Base-by-base conservation (phyloP, 1,140 invertebrate species). In the Phymorhynchus buccinoides region DNA sequence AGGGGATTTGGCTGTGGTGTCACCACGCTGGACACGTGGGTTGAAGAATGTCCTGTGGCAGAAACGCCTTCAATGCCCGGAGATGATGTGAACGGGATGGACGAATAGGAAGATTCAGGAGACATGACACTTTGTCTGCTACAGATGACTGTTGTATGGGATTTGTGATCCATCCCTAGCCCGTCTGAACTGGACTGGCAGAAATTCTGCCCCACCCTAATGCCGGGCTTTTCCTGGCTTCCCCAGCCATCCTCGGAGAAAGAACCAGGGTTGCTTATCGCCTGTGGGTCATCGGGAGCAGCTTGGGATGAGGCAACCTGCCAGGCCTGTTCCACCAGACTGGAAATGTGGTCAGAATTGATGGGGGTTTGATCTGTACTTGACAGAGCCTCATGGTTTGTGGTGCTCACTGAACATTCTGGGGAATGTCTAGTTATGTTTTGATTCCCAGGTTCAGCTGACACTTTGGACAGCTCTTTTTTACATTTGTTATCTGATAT, bases 271-370 rank as follows among this genome's bases (percentile, higher is more conserved):
- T 27, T 41, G 37, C 16, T 75, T 16, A 75, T 1, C 0, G 37
- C 44, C 18, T n/a, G 39, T 9, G n/a, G 42, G 14, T 32, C 44
- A 2, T 22, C 41, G 22, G 77, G 27, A n/a, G 3, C 6, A 7
- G 6, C 16, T 9, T 79, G 42, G n/a, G 42, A 16, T 4, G 41
- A 2, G n/a, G 41, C 42, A 52, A n/a, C 27, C 3, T 22, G 44
- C 42, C 77, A 79, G 6, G 44, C 77, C 44, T 79, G 77, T 3
- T 75, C 73, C 27, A 79, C 42, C 77, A 79, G 7, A 14, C n/a
- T 52, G n/a, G 77, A 1, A 27, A 30, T 52, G 1, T 79, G 77
- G 7, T 79, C 77, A 44, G 77, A n/a, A 14, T 44, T 79, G 9
- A 62, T 6, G 42, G 71, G 6, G 35, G 35, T 42, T 35, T 41